Conservation (phyloP, 2,888 invertebrate species). For the Silvanus unidentatus region DNA sequence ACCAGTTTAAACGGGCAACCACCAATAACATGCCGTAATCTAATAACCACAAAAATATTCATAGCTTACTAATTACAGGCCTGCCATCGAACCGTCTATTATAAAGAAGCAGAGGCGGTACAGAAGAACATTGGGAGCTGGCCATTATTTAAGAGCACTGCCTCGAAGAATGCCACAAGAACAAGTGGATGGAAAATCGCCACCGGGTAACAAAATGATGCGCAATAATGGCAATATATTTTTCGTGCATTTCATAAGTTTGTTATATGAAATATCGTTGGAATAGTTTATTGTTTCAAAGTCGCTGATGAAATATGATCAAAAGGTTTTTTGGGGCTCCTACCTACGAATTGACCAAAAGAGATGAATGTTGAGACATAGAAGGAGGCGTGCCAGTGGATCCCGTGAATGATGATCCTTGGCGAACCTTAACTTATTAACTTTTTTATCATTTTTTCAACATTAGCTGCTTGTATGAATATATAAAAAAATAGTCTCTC, state of each 20-base stretch:
- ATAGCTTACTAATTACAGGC: conserved; percentile 41
- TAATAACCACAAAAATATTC: conserved; percentile 41
- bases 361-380: conserved; percentile 14
- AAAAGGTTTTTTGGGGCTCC: neutral
- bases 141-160: neutral
- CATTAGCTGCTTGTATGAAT: too few relatives aligned
- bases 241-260: too few relatives aligned
- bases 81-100: conserved; percentile 42
- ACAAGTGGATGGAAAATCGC: neutral
- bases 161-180: neutral
- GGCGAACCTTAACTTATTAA: conserved; percentile 18
- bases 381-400: conserved; percentile 15
- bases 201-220: neutral
- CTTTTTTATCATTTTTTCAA: conserved; percentile 3
- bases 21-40: conserved; percentile 23
- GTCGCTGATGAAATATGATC: too few relatives aligned
- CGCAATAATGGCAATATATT: too few relatives aligned
- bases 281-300: neutral
- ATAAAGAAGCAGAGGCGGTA: conserved; percentile 44
- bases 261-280: neutral
- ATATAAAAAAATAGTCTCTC: too few relatives aligned
- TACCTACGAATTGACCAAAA: conserved; percentile 10
- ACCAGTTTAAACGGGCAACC: neutral
- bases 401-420: conserved; percentile 19
- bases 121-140: conserved; percentile 8